phyloP scores from a whole-genome alignment of 2,797 vertebrate species.

The Hemitrygon akajei region DNA sequence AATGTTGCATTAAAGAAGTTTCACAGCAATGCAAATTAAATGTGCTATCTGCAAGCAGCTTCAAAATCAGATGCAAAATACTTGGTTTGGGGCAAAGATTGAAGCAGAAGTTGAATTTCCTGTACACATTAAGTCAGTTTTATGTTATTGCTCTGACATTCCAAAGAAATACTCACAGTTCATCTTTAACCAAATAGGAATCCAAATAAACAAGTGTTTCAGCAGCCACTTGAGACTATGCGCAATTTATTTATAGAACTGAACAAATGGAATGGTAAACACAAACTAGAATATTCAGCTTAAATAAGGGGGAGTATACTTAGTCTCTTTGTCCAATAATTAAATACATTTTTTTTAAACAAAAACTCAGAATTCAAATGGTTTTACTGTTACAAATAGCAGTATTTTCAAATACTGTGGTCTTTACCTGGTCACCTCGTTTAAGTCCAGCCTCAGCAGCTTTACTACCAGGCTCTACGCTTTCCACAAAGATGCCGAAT shows the following conservation, averaged over 20 bases:
- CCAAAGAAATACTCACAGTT: not conserved
- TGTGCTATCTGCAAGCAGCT: not conserved
- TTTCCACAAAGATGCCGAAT: constrained; percentile 88
- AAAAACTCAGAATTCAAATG: not conserved
- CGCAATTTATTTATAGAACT: not conserved
- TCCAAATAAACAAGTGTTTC: not conserved
- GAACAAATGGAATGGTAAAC: not conserved
- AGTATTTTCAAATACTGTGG: not conserved
- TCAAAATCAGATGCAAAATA: not conserved
- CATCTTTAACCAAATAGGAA: not conserved
- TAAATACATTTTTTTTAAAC: not conserved
- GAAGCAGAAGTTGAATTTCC: not conserved
- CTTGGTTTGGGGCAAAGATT: not conserved
- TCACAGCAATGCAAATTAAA: not conserved
- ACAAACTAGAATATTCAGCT: not conserved
- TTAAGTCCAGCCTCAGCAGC: constrained; percentile 86
- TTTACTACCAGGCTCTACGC: constrained; percentile 76
- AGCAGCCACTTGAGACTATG: not conserved
- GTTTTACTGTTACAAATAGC: not conserved
- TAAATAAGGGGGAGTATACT: not conserved
- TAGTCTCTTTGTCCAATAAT: not conserved
- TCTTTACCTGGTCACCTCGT: constrained; percentile 84
- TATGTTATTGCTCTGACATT: not conserved
- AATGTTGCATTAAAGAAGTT: not conserved
- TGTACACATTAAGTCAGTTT: not conserved